Evolutionary conservation across 1,140 invertebrate genomes (phyloP), one percentile per base, ranked within the genome.

Genomic region (Portunus trituberculatus): DNA sequence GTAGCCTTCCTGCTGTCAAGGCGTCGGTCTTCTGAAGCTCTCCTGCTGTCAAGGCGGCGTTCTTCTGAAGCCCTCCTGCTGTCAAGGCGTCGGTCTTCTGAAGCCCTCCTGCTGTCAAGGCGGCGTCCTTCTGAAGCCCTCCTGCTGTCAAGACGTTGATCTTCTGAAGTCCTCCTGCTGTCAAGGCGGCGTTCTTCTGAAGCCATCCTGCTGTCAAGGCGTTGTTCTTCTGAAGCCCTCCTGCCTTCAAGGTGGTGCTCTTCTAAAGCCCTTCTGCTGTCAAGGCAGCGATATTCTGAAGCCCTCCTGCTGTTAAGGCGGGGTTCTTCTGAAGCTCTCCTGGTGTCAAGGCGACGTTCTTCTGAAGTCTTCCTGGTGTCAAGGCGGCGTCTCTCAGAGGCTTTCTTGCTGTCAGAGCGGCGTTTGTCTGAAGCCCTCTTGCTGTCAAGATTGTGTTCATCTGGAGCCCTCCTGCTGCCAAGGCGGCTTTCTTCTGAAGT

Each of bases 341-440:
- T 84, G n/a, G n/a, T 84, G 31, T 84, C 83, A 84, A 84, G 83
- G 31, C 83, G 83, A 12, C 20, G 83, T 32, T 84, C 83, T 25
- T n/a, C 20, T 10, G 83, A 1, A 84, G 25, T 20, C 6, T 4
- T 84, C 82, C 82, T 31, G 25, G 6, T 84, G 29, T 84, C 82
- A 84, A 84, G 82, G 29, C 82, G 82, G 25, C 82, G 82, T 31
- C 25, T 20, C 25, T 8, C 82, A 25, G 82, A 6, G 25, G 25
- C 6, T 8, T 20, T 84, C 82, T 20, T 84, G 25, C 25, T 84
- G 29, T 84, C 82, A 84, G 25, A 20, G 29, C 82, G 82, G 25
- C 82, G 82, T 31, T 84, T 7, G 6, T 84, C 82, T 8, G 82
- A 6, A 31, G 82, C 82, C 82, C 25, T 84, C 82, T 20, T 84